These are phyloP conservation scores for Coracias cyanogaster DNA, from an alignment of 2,797 vertebrate genomes.

Conservation along the genomic window DNA sequence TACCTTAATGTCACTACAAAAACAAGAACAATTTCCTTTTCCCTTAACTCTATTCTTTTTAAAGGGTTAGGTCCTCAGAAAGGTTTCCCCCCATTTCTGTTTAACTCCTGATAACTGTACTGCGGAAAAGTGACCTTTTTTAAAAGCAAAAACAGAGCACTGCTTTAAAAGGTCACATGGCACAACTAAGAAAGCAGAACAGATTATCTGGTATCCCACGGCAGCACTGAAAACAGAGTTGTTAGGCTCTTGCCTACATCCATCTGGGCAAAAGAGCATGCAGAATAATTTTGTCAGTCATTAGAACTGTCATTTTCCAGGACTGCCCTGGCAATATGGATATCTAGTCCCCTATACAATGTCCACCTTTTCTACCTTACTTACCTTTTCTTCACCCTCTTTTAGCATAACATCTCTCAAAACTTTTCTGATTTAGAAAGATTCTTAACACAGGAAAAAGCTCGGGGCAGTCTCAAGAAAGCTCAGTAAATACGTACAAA, in stretches of 20 bases:
- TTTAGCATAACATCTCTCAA: not conserved
- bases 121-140: not conserved
- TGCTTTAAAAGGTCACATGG: conserved; percentile 20
- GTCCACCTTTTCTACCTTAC: not conserved
- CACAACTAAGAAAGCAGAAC: not conserved
- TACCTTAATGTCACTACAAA: not conserved
- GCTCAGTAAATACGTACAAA: not conserved
- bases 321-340: not conserved
- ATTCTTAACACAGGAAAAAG: not conserved
- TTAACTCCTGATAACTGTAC: not conserved
- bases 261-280: not conserved
- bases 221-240: not conserved
- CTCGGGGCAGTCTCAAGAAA: not conserved
- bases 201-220: not conserved
- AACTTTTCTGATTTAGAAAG: not conserved
- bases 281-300: not conserved
- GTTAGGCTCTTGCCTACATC: not conserved
- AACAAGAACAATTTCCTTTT: not conserved
- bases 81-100: not conserved
- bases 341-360: not conserved
- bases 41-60: not conserved
- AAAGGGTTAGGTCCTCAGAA: not conserved
- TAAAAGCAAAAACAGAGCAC: conserved; percentile 15
- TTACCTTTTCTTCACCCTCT: not conserved
- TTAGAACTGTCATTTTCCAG: not conserved